A percentile compares a stretch with the other conserved stretches of the same genome.
phyloP scores from a whole-genome alignment of 92 coral and sea anemone species.

The Anthopleura xanthogrammica region DNA sequence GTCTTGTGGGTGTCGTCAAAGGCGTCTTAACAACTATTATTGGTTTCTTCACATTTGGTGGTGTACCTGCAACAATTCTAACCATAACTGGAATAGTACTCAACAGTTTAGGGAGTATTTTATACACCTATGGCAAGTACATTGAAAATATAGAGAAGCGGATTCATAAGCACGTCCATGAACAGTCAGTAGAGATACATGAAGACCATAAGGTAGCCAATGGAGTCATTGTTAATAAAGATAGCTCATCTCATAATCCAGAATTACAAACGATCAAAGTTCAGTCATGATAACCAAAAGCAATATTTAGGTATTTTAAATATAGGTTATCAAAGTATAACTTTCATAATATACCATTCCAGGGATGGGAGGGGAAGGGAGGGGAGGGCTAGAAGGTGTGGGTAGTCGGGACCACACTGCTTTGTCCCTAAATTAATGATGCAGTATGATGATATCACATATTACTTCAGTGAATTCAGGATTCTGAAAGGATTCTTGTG shows the following conservation, averaged over 20 bases:
- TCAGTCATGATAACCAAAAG: not conserved
- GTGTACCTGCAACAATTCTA: slow-evolving; percentile 67
- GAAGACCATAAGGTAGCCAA: not conserved
- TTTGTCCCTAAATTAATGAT: no score
- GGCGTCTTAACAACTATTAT: slow-evolving; percentile 85
- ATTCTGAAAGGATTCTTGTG: no score
- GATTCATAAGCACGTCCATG: slow-evolving; percentile 56
- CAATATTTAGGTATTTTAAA: no score
- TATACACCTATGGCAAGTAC: slow-evolving; percentile 84
- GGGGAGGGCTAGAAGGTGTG: no score
- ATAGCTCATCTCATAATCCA: not conserved
- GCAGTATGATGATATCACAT: no score
- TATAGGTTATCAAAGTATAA: no score
- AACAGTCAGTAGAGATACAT: slow-evolving; percentile 32
- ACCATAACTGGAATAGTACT: slow-evolving; percentile 67
- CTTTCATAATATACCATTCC: no score
- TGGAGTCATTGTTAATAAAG: not conserved
- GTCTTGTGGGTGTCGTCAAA: slow-evolving; percentile 95
- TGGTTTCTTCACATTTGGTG: slow-evolving; percentile 97
- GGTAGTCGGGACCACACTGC: no score
- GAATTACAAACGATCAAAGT: not conserved
- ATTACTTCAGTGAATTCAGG: no score
- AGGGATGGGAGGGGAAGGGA: no score
- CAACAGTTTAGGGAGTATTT: slow-evolving; percentile 74
- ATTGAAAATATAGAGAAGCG: slow-evolving; percentile 58